A percentile compares a stretch with the other conserved stretches of the same genome.
These are phyloP conservation scores for Pandemis cinnamomeana DNA, from an alignment of 2,888 invertebrate genomes.

Conservation along the genomic window DNA sequence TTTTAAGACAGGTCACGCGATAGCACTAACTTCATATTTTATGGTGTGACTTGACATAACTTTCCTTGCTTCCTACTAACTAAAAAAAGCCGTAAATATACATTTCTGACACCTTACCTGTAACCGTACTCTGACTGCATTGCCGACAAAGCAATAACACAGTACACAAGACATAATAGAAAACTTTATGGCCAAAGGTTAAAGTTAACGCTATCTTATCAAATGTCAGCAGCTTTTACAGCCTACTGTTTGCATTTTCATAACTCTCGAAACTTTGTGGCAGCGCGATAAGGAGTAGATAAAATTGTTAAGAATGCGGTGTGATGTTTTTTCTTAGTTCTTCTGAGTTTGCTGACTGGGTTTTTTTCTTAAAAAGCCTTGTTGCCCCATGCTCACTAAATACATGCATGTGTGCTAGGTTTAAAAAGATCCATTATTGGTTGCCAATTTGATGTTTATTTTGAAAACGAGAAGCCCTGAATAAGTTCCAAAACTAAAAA, in stretches of 20 bases:
- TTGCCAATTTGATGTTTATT: too few species aligned
- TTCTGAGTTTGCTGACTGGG: background rate
- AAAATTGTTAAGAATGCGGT: conserved; percentile 7
- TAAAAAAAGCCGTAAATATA: background rate
- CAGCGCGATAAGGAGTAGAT: conserved; percentile 50
- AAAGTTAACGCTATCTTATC: conserved; percentile 52
- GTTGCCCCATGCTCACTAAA: too few species aligned
- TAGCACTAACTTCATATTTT: background rate
- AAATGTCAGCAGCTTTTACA: conserved; percentile 57
- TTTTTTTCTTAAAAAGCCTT: background rate
- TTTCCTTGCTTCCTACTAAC: background rate
- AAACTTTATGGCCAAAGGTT: conserved; percentile 24
- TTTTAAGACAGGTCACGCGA: background rate
- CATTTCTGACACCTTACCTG: background rate
- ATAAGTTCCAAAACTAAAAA: background rate
- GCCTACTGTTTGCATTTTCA: conserved; percentile 63
- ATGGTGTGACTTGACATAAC: background rate
- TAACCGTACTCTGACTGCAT: background rate
- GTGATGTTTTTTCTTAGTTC: background rate
- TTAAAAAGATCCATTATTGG: too few species aligned
- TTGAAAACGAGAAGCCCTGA: too few species aligned
- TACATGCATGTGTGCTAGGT: too few species aligned
- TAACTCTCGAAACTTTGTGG: conserved; percentile 58
- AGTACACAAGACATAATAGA: background rate
- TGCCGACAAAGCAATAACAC: conserved; percentile 17